A percentile compares a stretch with the other conserved stretches of the same genome.
These are phyloP conservation scores for Trididemnum miniatum DNA, from an alignment of 23 tunicate species.

Conservation along the genomic window DNA sequence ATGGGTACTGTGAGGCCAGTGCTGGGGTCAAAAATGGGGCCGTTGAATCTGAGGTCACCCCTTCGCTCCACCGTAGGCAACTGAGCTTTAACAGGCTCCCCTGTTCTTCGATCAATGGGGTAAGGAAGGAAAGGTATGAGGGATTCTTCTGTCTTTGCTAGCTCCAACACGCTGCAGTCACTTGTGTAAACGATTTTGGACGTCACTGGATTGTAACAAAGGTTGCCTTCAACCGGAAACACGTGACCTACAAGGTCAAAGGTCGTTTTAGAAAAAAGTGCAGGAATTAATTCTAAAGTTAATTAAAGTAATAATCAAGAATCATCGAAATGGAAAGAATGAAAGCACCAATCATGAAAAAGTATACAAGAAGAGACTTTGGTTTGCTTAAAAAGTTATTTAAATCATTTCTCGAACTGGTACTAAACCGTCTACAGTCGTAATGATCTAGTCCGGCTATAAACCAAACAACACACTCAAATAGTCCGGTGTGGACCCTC, in stretches of 20 bases:
- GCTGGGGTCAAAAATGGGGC: conserved; percentile 75
- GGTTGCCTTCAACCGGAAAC: conserved; percentile 79
- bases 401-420: too few species aligned
- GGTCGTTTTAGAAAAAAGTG: too few species aligned
- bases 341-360: too few species aligned
- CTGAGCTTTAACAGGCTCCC: conserved; percentile 25
- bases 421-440: too few species aligned
- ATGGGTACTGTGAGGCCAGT: conserved; percentile 94
- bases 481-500: too few species aligned
- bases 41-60: conserved; percentile 64
- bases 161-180: conserved; percentile 46
- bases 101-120: conserved; percentile 52
- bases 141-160: conserved; percentile 53
- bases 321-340: too few species aligned
- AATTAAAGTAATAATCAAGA: too few species aligned
- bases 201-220: conserved; percentile 77
- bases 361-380: too few species aligned
- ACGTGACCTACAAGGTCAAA: conserved; percentile 58
- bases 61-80: conserved; percentile 50
- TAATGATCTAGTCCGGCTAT: too few species aligned
- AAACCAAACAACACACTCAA: too few species aligned
- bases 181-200: conserved; percentile 66
- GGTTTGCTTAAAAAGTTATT: too few species aligned
- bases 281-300: too few species aligned
- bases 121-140: conserved; percentile 88